phyloP scores from a whole-genome alignment of 2,888 invertebrate species.

The Nasonovia ribisnigri region DNA sequence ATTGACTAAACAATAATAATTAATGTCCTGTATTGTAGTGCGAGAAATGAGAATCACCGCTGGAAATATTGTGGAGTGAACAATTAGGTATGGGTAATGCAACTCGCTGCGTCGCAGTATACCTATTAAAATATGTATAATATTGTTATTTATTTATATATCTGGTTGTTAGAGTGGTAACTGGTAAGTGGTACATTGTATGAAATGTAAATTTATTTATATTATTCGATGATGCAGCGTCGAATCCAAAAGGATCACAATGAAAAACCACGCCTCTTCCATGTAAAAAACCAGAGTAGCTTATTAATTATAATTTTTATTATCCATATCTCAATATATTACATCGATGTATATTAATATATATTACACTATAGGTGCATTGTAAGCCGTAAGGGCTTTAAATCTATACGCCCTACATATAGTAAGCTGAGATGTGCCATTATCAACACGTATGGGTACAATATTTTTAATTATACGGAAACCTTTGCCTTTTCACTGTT shows the following conservation, averaged over 20 bases:
- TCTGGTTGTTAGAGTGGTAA: not conserved
- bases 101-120: not conserved
- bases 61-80: not conserved
- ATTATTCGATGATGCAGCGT: not conserved
- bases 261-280: not conserved
- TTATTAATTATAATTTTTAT: not conserved
- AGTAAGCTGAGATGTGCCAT: too few species aligned
- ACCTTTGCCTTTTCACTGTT: too few species aligned
- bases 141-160: not conserved
- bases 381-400: too few species aligned
- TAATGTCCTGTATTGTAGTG: not conserved
- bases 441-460: too few species aligned
- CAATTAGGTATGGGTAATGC: too few species aligned
- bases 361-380: too few species aligned
- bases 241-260: not conserved
- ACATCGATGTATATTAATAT: too few species aligned
- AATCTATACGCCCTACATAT: too few species aligned
- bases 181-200: not conserved
- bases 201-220: not conserved
- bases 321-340: not conserved
- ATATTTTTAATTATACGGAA: too few species aligned
- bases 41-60: not conserved
- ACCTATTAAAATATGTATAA: not conserved
- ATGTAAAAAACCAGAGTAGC: not conserved
- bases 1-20: not conserved